phyloP scores from a whole-genome alignment of 2,113 vertebrate species.

The Lophius piscatorius region DNA sequence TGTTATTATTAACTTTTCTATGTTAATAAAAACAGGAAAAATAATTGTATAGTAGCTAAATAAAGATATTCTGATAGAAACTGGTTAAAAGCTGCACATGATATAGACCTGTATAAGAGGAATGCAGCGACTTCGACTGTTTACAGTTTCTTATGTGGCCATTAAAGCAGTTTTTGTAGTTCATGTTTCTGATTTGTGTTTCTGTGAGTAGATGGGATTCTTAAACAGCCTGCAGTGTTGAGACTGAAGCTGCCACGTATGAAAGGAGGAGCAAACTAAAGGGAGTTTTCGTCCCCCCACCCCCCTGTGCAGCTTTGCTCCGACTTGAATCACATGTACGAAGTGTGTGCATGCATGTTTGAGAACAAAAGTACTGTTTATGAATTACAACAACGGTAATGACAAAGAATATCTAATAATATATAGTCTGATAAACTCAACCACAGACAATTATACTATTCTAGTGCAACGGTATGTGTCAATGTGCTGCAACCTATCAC shows the following conservation, averaged over 20 bases:
- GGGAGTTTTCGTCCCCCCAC: constrained; percentile 5
- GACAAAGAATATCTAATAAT: fast-evolving
- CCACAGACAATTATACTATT: no score
- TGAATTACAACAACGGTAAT: background rate
- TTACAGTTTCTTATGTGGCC: no score
- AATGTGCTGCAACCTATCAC: no score
- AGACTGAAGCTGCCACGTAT: constrained; percentile 72
- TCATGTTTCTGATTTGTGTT: background rate
- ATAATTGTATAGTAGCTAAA: no score
- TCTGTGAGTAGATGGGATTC: background rate
- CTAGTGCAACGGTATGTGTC: no score
- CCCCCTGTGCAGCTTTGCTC: constrained; percentile 15
- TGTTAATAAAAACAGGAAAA: no score
- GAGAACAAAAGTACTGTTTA: background rate
- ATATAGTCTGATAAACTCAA: background rate
- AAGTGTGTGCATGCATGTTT: constrained; percentile 38
- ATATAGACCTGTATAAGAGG: no score
- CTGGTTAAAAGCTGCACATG: no score
- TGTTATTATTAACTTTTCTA: no score
- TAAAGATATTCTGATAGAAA: no score
- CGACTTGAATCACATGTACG: no score
- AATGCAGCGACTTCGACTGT: no score
- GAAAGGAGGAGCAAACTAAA: constrained; percentile 66
- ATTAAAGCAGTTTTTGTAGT: background rate
- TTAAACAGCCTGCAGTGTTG: constrained; percentile 1